Percentiles rank a stretch among this genome's conserved stretches.
Conservation (phyloP, 2,797 vertebrate species). For the Gadopsis bispinosus region DNA sequence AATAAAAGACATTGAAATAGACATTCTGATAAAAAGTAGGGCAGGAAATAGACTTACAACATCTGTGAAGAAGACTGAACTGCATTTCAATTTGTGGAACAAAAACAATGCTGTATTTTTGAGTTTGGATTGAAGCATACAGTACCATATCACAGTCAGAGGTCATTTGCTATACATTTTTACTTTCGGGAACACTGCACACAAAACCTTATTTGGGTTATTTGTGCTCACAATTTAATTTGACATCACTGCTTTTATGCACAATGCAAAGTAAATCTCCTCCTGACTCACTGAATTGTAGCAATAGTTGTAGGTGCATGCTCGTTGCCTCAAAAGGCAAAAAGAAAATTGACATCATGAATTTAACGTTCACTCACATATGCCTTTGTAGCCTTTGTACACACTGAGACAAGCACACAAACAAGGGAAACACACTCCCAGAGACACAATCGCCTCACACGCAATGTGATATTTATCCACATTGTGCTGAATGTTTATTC, state of each 20-base stretch:
- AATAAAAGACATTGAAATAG: slow-evolving; percentile 24
- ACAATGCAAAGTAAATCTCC: slow-evolving; percentile 11
- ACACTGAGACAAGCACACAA: slow-evolving; percentile 13
- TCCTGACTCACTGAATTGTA: slow-evolving; percentile 4
- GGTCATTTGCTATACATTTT: slow-evolving; percentile 5
- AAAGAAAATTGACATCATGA: slow-evolving; percentile 28
- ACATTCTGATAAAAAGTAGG: slow-evolving; percentile 24
- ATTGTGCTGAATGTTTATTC: slow-evolving; percentile 40
- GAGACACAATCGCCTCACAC: background rate
- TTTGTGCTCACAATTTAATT: slow-evolving; percentile 38
- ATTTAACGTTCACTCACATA: slow-evolving; percentile 33
- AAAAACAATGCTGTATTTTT: background rate
- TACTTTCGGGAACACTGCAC: background rate
- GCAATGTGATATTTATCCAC: slow-evolving; percentile 26
- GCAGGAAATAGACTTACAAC: slow-evolving; percentile 14
- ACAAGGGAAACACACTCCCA: slow-evolving; percentile 9
- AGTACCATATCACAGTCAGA: background rate
- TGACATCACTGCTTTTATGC: slow-evolving; percentile 11
- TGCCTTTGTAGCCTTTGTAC: slow-evolving; percentile 6
- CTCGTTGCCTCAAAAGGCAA: slow-evolving; percentile 10
- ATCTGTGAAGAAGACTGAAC: slow-evolving; percentile 13
- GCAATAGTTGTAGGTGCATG: slow-evolving; percentile 12
- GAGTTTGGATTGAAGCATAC: background rate
- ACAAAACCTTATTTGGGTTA: slow-evolving; percentile 13
- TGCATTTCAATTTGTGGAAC: background rate